Evolutionary conservation across 1,140 invertebrate species (phyloP).

Genomic region (Drosophila pallidifrons): DNA sequence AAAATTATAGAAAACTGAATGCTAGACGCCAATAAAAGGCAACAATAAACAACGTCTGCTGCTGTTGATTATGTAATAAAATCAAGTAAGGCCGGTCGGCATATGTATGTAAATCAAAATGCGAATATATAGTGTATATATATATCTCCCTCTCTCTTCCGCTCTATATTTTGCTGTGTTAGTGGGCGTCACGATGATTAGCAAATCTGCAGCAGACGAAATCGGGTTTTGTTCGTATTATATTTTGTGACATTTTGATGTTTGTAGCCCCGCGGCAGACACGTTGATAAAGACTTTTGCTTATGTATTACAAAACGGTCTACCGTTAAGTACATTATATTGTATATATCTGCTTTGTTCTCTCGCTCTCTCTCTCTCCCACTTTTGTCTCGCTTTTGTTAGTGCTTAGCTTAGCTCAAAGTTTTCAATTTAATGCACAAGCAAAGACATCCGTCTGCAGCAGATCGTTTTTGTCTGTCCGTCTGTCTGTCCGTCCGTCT

Average conservation of each 20-base stretch:
- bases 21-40: slow-evolving; percentile 47
- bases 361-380: slow-evolving; percentile 7
- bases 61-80: slow-evolving; percentile 58
- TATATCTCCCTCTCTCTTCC: not conserved
- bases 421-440: slow-evolving; percentile 31
- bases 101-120: slow-evolving; percentile 55
- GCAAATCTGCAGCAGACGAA: slow-evolving; percentile 40
- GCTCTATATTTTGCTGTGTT: slow-evolving; percentile 10
- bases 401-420: slow-evolving; percentile 14
- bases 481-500: not conserved
- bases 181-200: slow-evolving; percentile 59
- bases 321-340: slow-evolving; percentile 24
- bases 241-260: slow-evolving; percentile 15
- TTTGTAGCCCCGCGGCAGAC: slow-evolving; percentile 7
- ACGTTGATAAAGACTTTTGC: slow-evolving; percentile 31
- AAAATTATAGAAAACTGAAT: slow-evolving; percentile 49
- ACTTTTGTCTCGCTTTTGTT: not conserved
- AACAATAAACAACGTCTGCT: slow-evolving; percentile 35
- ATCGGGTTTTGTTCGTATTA: slow-evolving; percentile 13
- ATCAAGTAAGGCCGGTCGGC: slow-evolving; percentile 39
- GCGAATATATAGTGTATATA: not conserved
- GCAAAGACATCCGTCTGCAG: slow-evolving; percentile 7
- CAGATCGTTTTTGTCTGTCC: not conserved
- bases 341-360: not conserved
- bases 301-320: slow-evolving; percentile 4